Evolutionary conservation across 2,888 invertebrate species (phyloP), one percentile per base, ranked within the genome.

Genomic region (Seira sanloemensis): DNA sequence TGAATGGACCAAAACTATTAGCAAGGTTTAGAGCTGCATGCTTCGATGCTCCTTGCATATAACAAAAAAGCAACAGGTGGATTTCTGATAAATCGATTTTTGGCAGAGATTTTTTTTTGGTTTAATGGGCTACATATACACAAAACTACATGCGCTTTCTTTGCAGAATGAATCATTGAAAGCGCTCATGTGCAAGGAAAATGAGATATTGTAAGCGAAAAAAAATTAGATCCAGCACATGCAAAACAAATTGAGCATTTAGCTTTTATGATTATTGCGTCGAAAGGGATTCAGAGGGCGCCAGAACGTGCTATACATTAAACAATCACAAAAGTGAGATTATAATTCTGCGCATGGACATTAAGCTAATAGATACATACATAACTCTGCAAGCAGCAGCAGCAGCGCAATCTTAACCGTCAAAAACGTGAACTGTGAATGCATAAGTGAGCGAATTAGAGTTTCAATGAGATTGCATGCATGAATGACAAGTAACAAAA

Each of bases 401-500:
- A 37, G 12, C 12, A 37, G 37, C n/a, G n/a, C 37, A 37, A 37
- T 37, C 37, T 4, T 37, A 7, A 37, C 4, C 4, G 37, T 37
- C 37, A 37, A 7, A n/a, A 37, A 12, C 37, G 12, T 37, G 37
- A 37, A 37, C 12, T 37, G 37, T 37, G 37, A 4, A 37, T 37
- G 37, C 37, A 37, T 37, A 37, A 37, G 37, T 7, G 4, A 37
- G 37, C 12, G 37, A 37, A 37, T 37, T 37, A 37, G 37, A 7
- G n/a, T 37, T 37, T 37, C 37, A 37, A 37, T 37, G 37, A 37
- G 37, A 37, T 37, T 58, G n/a, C 12, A 58, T 58, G 58, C 58
- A 58, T 58, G 58, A 58, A 58, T 58, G 58, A 58, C 58, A 58
- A n/a, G 18, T 58, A 58, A 58, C 18, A 58, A 58, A 58, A 58